These are phyloP conservation scores for Drosophila willistoni DNA, from an alignment of 1,140 invertebrate species.

Conservation along the genomic window DNA sequence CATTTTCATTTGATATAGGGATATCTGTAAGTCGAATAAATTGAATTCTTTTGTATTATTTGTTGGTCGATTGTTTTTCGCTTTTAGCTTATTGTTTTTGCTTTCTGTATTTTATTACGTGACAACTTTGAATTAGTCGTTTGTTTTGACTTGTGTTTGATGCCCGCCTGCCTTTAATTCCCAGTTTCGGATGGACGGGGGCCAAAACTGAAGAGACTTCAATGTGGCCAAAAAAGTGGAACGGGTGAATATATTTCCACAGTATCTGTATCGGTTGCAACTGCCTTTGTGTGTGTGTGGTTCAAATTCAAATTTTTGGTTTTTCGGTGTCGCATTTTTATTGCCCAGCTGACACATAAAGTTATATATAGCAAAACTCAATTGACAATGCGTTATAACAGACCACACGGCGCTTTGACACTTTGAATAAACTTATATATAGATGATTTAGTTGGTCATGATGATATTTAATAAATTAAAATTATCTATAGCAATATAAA, in stretches of 20 bases:
- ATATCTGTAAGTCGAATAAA: not conserved
- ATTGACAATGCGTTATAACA: slow-evolving; percentile 17
- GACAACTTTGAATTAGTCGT: slow-evolving; percentile 77
- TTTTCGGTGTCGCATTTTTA: slow-evolving; percentile 50
- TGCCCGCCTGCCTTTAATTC: slow-evolving; percentile 20
- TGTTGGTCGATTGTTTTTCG: slow-evolving; percentile 58
- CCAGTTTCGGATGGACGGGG: not conserved
- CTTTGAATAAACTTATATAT: slow-evolving; percentile 7
- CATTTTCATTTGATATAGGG: not conserved
- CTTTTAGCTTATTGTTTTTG: slow-evolving; percentile 58
- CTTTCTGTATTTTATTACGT: slow-evolving; percentile 72
- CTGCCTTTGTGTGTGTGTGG: too few species aligned
- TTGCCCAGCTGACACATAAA: slow-evolving; percentile 59
- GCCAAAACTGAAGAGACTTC: slow-evolving; percentile 1
- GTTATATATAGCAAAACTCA: slow-evolving; percentile 28
- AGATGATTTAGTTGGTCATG: too few species aligned
- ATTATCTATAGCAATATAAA: too few species aligned
- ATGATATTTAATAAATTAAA: too few species aligned
- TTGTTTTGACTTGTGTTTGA: slow-evolving; percentile 56
- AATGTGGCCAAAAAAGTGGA: not conserved
- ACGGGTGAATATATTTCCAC: not conserved
- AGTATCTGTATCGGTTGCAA: not conserved
- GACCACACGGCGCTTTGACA: not conserved
- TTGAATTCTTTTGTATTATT: slow-evolving; percentile 38
- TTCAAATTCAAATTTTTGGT: not conserved